Evolutionary conservation across 2,797 vertebrate genomes (phyloP).

Genomic region (Valencia hispanica): DNA sequence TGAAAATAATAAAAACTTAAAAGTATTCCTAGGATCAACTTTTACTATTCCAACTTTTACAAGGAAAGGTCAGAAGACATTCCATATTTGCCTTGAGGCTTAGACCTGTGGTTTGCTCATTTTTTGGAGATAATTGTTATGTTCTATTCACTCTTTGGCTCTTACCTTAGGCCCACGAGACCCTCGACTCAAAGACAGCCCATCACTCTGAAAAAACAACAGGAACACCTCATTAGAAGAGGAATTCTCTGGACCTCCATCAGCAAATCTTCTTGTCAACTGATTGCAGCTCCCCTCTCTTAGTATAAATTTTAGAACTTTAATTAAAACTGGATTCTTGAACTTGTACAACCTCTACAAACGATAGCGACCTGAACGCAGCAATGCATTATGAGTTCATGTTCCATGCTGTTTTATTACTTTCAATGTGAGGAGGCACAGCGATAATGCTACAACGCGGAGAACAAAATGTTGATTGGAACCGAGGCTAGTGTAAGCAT

Average conservation of each 20-base stretch:
- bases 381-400: conserved; percentile 29
- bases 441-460: conserved; percentile 48
- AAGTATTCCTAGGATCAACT: not conserved
- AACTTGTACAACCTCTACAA: conserved; percentile 32
- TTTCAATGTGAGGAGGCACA: conserved; percentile 34
- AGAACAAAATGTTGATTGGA: conserved; percentile 52
- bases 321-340: conserved; percentile 44
- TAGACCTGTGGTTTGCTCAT: not conserved
- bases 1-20: not conserved
- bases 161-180: conserved; percentile 95
- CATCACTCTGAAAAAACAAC: conserved; percentile 81
- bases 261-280: conserved; percentile 46
- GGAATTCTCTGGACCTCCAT: conserved; percentile 23
- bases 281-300: conserved; percentile 3
- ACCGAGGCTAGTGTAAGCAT: conserved; percentile 61
- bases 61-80: not conserved
- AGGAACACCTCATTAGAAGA: conserved; percentile 33
- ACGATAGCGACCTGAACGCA: conserved; percentile 20
- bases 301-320: conserved; percentile 13
- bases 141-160: conserved; percentile 1
- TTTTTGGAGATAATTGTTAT: conserved; percentile 4
- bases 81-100: not conserved
- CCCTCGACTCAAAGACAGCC: conserved; percentile 82
- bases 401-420: conserved; percentile 46
- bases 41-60: not conserved